phyloP scores from a whole-genome alignment of 2,797 vertebrate genomes.

The Tenualosa thibaudeaui region DNA sequence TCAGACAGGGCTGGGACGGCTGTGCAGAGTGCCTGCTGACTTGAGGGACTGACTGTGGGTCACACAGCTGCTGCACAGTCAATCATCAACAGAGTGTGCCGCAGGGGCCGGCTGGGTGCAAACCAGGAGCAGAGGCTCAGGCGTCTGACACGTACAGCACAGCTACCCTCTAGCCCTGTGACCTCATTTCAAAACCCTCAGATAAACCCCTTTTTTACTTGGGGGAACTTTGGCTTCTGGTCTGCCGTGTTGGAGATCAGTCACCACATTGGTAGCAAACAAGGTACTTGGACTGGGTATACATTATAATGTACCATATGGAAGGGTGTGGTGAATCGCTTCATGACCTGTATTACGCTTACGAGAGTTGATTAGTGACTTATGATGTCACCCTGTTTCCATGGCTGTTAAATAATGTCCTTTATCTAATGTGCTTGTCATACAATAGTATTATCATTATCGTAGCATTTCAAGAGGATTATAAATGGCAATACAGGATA shows the following conservation, averaged over 20 bases:
- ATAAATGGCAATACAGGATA: neutral
- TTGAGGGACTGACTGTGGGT: constrained; percentile 65
- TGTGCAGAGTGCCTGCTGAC: constrained; percentile 57
- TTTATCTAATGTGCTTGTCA: neutral
- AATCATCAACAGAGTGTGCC: constrained; percentile 71
- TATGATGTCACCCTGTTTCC: neutral
- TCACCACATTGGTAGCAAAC: neutral
- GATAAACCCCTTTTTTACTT: neutral
- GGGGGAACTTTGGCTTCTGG: neutral
- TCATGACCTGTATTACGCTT: neutral
- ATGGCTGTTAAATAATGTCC: neutral
- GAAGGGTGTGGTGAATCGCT: neutral
- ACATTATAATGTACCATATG: neutral
- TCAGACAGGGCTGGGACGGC: constrained; percentile 21
- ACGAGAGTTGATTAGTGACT: neutral
- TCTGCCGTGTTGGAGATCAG: neutral
- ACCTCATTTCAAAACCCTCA: neutral
- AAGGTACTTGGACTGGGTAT: neutral
- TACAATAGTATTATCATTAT: neutral
- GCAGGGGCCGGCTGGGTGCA: neutral
- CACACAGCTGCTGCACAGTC: constrained; percentile 73
- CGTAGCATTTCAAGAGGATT: neutral
- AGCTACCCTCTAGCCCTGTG: neutral
- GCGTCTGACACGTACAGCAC: constrained; percentile 8
- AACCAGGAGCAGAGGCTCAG: neutral